Evolutionary conservation across 92 coral and sea anemone species (phyloP).

Genomic region (Porites rus): DNA sequence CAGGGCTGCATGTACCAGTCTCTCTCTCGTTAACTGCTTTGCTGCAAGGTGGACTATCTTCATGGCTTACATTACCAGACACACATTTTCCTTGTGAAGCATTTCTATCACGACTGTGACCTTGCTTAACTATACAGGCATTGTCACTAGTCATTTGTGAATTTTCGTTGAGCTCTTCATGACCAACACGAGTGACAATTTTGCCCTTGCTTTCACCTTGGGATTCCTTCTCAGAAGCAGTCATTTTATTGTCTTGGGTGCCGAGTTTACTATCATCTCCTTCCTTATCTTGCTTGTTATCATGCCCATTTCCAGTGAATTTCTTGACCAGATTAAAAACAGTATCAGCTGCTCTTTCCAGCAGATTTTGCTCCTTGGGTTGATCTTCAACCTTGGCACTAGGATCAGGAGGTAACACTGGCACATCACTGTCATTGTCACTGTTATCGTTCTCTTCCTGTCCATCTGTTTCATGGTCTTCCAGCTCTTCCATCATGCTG

Average conservation of each 20-base stretch:
- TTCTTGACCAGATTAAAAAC: conserved; percentile 91
- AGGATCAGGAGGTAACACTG: conserved; percentile 81
- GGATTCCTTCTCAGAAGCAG: conserved; percentile 19
- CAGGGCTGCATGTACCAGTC: conserved; percentile 40
- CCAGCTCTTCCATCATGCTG: too few species aligned
- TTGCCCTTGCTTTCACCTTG: conserved; percentile 54
- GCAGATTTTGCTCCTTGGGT: conserved; percentile 59
- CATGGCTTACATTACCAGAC: not conserved
- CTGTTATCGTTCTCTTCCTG: conserved; percentile 45
- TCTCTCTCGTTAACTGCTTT: conserved; percentile 23
- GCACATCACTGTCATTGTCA: conserved; percentile 74
- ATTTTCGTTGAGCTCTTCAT: conserved; percentile 69
- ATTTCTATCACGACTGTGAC: not conserved
- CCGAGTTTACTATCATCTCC: not conserved
- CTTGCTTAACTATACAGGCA: not conserved
- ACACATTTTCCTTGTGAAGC: conserved; percentile 22
- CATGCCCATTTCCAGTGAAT: conserved; percentile 66
- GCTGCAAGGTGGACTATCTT: conserved; percentile 28
- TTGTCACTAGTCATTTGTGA: not conserved
- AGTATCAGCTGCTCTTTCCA: conserved; percentile 92
- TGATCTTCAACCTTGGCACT: conserved; percentile 76
- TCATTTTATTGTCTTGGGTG: not conserved
- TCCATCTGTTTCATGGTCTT: too few species aligned
- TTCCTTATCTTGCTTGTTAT: conserved; percentile 6
- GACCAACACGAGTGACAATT: conserved; percentile 80